Evolutionary conservation across 1,140 invertebrate species (phyloP).

Genomic region (Lethrus apterus): DNA sequence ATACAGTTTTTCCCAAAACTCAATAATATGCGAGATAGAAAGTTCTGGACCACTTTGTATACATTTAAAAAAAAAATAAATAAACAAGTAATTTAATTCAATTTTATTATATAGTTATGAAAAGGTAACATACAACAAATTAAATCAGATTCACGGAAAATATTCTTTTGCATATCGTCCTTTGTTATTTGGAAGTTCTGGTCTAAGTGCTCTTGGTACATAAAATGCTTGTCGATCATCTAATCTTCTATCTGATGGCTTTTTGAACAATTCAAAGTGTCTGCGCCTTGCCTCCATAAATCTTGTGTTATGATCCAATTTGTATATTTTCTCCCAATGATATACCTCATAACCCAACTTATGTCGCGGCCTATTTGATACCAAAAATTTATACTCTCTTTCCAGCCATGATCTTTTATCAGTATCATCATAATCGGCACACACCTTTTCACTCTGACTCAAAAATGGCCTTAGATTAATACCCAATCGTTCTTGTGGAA

Average conservation of each 20-base stretch:
- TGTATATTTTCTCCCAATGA: slow-evolving; percentile 71
- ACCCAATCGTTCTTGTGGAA: slow-evolving; percentile 51
- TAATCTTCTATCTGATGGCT: slow-evolving; percentile 51
- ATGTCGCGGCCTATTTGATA: slow-evolving; percentile 55
- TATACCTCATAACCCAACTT: slow-evolving; percentile 57
- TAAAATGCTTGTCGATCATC: slow-evolving; percentile 59
- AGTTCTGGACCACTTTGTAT: too few relatives aligned
- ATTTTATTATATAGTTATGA: not conserved
- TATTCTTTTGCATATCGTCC: slow-evolving; percentile 36
- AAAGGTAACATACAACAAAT: not conserved
- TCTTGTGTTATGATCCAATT: slow-evolving; percentile 58
- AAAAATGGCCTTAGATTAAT: slow-evolving; percentile 70
- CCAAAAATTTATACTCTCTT: slow-evolving; percentile 56
- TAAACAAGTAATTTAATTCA: not conserved
- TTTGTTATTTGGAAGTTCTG: slow-evolving; percentile 48
- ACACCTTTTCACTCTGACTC: slow-evolving; percentile 46
- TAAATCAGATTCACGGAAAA: slow-evolving; percentile 38
- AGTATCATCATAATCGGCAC: slow-evolving; percentile 59
- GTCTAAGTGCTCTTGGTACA: slow-evolving; percentile 55
- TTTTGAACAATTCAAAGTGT: slow-evolving; percentile 56
- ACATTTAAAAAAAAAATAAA: not conserved
- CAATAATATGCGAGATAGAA: too few relatives aligned
- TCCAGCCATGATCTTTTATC: slow-evolving; percentile 63
- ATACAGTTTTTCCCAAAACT: too few relatives aligned
- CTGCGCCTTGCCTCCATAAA: slow-evolving; percentile 57